Conservation (phyloP, 2,797 vertebrate species). For the Petrocephalus sullivani region DNA sequence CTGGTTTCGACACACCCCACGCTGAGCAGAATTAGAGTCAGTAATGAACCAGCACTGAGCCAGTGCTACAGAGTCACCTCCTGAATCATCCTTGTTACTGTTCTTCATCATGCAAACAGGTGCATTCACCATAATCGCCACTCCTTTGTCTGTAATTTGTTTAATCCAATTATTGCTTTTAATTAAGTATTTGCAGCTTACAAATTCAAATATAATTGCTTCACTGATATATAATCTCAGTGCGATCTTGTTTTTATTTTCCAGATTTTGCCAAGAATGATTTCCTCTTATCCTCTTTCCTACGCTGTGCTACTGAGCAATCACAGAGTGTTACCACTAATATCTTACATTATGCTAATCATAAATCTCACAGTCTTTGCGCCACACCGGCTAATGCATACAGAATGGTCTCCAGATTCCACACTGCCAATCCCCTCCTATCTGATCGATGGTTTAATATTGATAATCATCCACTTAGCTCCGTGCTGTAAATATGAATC, state of each 20-base stretch:
- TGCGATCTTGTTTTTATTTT: not conserved
- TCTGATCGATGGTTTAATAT: not conserved
- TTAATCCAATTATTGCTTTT: slow-evolving; percentile 2
- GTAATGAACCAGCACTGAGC: slow-evolving; percentile 13
- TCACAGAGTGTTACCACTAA: not conserved
- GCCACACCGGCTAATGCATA: not conserved
- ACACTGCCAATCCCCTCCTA: not conserved
- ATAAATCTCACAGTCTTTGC: not conserved
- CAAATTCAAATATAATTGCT: slow-evolving; percentile 7
- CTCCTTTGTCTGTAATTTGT: not conserved
- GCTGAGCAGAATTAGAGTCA: slow-evolving; percentile 34
- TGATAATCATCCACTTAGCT: not conserved
- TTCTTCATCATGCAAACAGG: not conserved
- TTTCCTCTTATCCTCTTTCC: not conserved
- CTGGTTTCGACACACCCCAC: slow-evolving; percentile 51
- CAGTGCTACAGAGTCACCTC: not conserved
- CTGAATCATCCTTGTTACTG: not conserved
- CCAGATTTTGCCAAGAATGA: not conserved
- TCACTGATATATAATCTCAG: not conserved
- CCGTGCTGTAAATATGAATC: not conserved
- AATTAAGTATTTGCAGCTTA: not conserved
- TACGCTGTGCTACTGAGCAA: not conserved
- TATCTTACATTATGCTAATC: slow-evolving; percentile 4
- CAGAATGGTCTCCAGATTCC: not conserved
- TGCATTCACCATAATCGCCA: not conserved